phyloP scores from a whole-genome alignment of 2,888 invertebrate species.

The Heteromurus nitidus region DNA sequence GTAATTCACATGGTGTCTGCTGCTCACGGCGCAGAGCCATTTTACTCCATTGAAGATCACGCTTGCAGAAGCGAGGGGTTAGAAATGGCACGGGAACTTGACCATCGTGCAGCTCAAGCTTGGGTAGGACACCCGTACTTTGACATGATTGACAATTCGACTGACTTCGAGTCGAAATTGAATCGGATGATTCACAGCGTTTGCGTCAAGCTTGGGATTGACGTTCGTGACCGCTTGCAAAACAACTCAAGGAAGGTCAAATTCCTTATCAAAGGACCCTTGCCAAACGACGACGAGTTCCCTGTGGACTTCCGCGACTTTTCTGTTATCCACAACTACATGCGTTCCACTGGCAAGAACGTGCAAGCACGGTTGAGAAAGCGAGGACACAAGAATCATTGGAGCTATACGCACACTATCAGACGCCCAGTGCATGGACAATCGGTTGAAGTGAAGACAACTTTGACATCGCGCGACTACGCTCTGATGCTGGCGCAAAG shows the following conservation, averaged over 20 bases:
- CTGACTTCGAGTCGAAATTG: constrained; percentile 97
- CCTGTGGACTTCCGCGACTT: constrained; percentile 93
- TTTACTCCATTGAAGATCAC: constrained; percentile 97
- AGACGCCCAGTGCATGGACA: constrained; percentile 92
- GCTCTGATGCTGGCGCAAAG: constrained; percentile 86
- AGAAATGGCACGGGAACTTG: constrained; percentile 89
- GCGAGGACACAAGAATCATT: constrained; percentile 86
- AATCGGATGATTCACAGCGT: constrained; percentile 88
- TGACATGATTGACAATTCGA: constrained; percentile 98
- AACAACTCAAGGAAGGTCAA: constrained; percentile 96
- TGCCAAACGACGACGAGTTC: constrained; percentile 84
- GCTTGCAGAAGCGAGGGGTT: constrained; percentile 95
- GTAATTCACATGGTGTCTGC: constrained; percentile 94
- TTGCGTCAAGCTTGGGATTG: constrained; percentile 94
- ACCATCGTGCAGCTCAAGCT: constrained; percentile 93
- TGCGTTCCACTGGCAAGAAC: constrained; percentile 89
- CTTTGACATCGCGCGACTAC: constrained; percentile 93
- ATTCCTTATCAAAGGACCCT: constrained; percentile 86
- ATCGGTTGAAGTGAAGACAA: constrained; percentile 94
- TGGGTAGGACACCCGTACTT: constrained; percentile 99
- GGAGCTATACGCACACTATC: constrained; percentile 94
- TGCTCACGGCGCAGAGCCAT: constrained; percentile 98
- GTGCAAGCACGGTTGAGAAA: constrained; percentile 93
- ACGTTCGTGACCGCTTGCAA: constrained; percentile 93
- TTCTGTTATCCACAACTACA: constrained; percentile 96